phyloP scores from a whole-genome alignment of 2,888 invertebrate genomes.

The Drosophila picticornis region DNA sequence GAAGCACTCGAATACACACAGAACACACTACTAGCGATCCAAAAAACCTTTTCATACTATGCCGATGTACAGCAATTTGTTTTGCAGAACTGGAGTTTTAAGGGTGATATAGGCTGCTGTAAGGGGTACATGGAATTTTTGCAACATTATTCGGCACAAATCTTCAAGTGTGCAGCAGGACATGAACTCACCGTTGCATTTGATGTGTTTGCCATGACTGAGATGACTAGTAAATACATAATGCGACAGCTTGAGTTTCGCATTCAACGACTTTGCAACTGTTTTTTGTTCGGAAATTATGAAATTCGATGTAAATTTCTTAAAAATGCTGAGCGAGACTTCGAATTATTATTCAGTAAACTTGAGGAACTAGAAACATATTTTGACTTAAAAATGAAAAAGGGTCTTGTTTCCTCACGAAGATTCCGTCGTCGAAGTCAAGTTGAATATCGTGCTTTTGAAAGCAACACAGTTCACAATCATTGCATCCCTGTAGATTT shows the following conservation, averaged over 20 bases:
- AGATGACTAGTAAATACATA: slow-evolving; percentile 76
- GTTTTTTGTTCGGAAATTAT: slow-evolving; percentile 74
- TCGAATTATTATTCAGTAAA: slow-evolving; percentile 72
- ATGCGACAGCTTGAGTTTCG: slow-evolving; percentile 82
- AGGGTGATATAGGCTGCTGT: slow-evolving; percentile 64
- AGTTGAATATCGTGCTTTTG: slow-evolving; percentile 1
- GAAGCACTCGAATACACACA: slow-evolving; percentile 77
- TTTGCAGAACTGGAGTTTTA: slow-evolving; percentile 62
- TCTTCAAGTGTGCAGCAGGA: slow-evolving; percentile 74
- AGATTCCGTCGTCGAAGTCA: slow-evolving; percentile 33
- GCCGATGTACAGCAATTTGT: slow-evolving; percentile 73
- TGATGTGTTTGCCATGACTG: slow-evolving; percentile 80
- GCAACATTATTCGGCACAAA: slow-evolving; percentile 71
- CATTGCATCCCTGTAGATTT: slow-evolving; percentile 78
- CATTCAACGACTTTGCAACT: slow-evolving; percentile 81
- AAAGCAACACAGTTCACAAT: background rate
- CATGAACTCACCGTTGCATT: slow-evolving; percentile 66
- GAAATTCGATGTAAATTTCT: slow-evolving; percentile 80
- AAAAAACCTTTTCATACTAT: slow-evolving; percentile 66
- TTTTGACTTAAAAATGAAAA: slow-evolving; percentile 78
- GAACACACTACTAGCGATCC: slow-evolving; percentile 65
- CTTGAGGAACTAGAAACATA: slow-evolving; percentile 81
- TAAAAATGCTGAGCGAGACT: slow-evolving; percentile 75
- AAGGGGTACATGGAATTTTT: slow-evolving; percentile 77
- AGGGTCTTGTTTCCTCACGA: slow-evolving; percentile 50